Base-by-base conservation (phyloP, 2,797 vertebrate species). In the Tinamus major region DNA sequence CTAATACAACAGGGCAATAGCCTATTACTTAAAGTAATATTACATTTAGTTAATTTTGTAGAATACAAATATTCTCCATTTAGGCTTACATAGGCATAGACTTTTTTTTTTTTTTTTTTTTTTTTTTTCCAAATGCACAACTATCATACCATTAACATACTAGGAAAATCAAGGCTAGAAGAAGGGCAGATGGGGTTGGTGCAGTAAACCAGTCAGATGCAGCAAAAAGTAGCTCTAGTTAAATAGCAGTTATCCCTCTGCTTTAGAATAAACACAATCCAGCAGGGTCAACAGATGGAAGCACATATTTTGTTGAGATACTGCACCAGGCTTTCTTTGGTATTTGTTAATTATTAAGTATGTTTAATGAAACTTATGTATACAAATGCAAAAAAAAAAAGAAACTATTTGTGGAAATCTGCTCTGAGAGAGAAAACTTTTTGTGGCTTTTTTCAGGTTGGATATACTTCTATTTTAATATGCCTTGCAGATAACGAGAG, bases 291-390 rank as follows among this genome's bases (percentile, higher is more conserved):
- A 65, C 21, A 51, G 9, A 69, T 7, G 4, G 14, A 24, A 71
- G n/a, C 1, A 61, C 2, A 7, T 26, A 13, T 62, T 68, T 31
- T 91, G 49, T 68, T n/a, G 2, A 55, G 7, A 61, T 49, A 44
- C 6, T 24, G 1, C 41, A 35, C 10, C 48, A 3, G 4, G 1
- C 1, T 17, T 15, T 58, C 10, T 17, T 15, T 33, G 42, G 6
- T 15, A 39, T 8, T 68, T 39, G 3, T 74, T 33, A 70, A 75
- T 26, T 79, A 27, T 49, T 58, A 67, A 39, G 3, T 51, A 14
- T 41, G 44, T 44, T 27, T 79, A 72, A 63, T 53, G 39, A 33
- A 65, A 46, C 9, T 21, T 23, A 78, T 70, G 21, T 55, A 81
- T 65, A 78, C 18, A 81, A 58, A 76, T 71, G 5, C 3, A 8